Percentiles rank a stretch among this genome's conserved stretches.
These are phyloP conservation scores for Hydractinia symbiolongicarpus DNA, from an alignment of 30 jellyfish, hydroid and myxozoan genomes.

Conservation along the genomic window DNA sequence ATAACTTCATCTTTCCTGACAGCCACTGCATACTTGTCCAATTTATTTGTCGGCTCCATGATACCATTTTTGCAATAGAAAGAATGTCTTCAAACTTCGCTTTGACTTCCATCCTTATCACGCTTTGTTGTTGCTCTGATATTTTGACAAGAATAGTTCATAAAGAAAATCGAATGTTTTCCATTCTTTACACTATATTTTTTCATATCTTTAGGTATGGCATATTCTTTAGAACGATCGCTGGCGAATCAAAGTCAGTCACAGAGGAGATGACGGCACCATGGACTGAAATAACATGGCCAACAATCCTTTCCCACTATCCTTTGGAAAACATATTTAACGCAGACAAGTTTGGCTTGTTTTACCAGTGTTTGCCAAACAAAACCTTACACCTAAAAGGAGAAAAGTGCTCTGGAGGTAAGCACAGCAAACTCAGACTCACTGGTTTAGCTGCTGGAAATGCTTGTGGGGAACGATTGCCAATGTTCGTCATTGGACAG, in stretches of 20 bases:
- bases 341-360: too few species aligned
- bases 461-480: constrained; percentile 37
- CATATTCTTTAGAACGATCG: constrained; percentile 7
- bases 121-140: constrained; percentile 11
- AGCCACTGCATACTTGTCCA: constrained; percentile 21
- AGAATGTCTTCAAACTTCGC: constrained; percentile 8
- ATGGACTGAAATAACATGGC: constrained; percentile 32
- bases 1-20: constrained; percentile 14
- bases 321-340: constrained; percentile 27
- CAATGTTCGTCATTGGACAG: constrained; percentile 42
- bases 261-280: constrained; percentile 32
- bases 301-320: constrained; percentile 42
- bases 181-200: neutral
- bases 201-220: constrained; percentile 6
- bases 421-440: constrained; percentile 25
- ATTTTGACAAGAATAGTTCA: constrained; percentile 7
- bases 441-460: constrained; percentile 38
- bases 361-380: constrained; percentile 25
- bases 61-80: neutral
- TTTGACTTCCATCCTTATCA: constrained; percentile 6
- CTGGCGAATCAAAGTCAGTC: constrained; percentile 17
- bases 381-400: constrained; percentile 15
- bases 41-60: constrained; percentile 4
- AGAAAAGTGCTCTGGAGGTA: constrained; percentile 36
- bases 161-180: constrained; percentile 5